Evolutionary conservation across 1,140 invertebrate genomes (phyloP).

Genomic region (Hestina assimilis): DNA sequence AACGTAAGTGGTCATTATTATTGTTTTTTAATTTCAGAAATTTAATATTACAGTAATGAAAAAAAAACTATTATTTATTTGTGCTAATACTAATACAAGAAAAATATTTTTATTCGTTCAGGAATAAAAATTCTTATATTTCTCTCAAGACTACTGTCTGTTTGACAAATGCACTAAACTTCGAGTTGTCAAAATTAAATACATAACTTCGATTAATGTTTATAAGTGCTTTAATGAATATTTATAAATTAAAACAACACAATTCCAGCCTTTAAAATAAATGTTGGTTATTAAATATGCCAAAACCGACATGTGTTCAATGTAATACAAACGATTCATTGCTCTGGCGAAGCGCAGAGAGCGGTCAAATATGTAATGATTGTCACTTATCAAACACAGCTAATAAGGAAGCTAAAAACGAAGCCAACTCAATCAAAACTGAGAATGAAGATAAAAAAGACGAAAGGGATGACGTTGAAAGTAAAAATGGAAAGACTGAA

Average conservation of each 20-base stretch:
- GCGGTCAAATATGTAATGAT: slow-evolving; percentile 75
- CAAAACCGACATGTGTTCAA: slow-evolving; percentile 71
- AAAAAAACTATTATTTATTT: too few relatives aligned
- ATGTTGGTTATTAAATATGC: slow-evolving; percentile 47
- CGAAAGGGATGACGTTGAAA: slow-evolving; percentile 49
- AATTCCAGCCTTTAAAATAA: background rate
- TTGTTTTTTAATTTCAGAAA: too few relatives aligned
- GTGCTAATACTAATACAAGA: too few relatives aligned
- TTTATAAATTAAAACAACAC: slow-evolving; percentile 14
- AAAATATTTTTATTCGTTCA: slow-evolving; percentile 4
- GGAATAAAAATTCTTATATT: background rate
- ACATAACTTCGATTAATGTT: background rate
- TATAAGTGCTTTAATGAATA: slow-evolving; percentile 11
- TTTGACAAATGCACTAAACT: slow-evolving; percentile 4
- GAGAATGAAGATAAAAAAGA: slow-evolving; percentile 61
- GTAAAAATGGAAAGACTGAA: slow-evolving; percentile 51
- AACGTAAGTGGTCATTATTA: background rate
- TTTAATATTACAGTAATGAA: too few relatives aligned
- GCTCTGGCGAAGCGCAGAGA: slow-evolving; percentile 68
- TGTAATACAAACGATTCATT: slow-evolving; percentile 68
- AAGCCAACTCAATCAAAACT: slow-evolving; percentile 39
- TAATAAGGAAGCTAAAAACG: slow-evolving; percentile 47
- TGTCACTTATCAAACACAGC: slow-evolving; percentile 63
- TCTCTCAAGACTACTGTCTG: background rate
- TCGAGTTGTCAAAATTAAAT: slow-evolving; percentile 4